Base-by-base conservation (phyloP, 1,140 invertebrate species). In the Eueides isabella region DNA sequence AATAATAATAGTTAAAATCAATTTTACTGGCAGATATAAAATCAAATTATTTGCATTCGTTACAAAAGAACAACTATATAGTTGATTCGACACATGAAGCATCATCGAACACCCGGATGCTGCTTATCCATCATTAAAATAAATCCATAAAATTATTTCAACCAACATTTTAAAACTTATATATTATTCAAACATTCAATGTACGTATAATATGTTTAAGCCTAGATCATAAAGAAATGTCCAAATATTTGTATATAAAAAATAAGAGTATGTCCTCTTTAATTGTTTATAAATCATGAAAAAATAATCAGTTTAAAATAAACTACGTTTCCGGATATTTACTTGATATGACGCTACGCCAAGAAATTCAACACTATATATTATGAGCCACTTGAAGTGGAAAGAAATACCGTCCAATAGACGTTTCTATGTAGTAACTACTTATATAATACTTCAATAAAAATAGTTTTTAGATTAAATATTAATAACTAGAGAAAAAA, bases 131-230 rank as follows among this genome's bases (percentile, higher is more conserved):
- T 38, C 33, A 67, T 44, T 23, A 61, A 26, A 38, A 63, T 73
- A 73, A 73, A 73, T 73, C 71, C 67, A 72, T 72, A 72, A 72
- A 66, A 65, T 66, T 30, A 55, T 63, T 33, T 41, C 33, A 19
- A 71, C 41, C 19, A 23, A 16, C 14, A 63, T 38, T 30, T 38
- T 71, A 63, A 71, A 63, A 62, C 23, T 41, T 55, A 55, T 35
- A 70, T 70, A 23, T 62, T 70, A 23, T 69, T 69, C 9, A 30
- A 4, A 14, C 16, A 31, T 68, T 48, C 61, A 67, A 33, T 23
- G n/a, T 41, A 30, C 12, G 44, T 48, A n/a, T 0, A 38, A 38
- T 38, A 38, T 38, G 5, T 33, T 38, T 14, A 38, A 16, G 35
- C 6, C 35, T 16, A 16, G 35, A 38, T 38, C 16, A 38, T 38